Percentiles rank a stretch among this genome's conserved stretches.
Evolutionary conservation across 2,797 vertebrate genomes (phyloP).

Genomic region (Micromesistius poutassou): DNA sequence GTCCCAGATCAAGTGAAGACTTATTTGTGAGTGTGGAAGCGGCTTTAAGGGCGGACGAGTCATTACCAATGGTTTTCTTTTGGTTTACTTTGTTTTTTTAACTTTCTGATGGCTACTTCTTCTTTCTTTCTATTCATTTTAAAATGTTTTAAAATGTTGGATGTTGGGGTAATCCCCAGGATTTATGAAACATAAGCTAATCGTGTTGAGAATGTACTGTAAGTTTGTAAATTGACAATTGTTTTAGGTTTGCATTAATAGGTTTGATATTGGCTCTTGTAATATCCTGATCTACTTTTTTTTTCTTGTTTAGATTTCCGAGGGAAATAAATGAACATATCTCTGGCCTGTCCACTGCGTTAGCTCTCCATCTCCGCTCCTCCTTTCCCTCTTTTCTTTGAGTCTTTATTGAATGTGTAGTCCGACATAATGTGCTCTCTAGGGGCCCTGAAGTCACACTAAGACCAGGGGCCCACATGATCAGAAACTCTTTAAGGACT

Average conservation of each 20-base stretch:
- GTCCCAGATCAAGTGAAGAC: slow-evolving; percentile 42
- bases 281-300: slow-evolving; percentile 62
- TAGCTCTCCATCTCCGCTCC: slow-evolving; percentile 40
- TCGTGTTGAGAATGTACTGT: slow-evolving; percentile 73
- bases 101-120: slow-evolving; percentile 26
- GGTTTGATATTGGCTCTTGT: slow-evolving; percentile 60
- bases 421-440: slow-evolving; percentile 16
- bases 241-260: slow-evolving; percentile 63
- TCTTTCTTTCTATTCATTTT: slow-evolving; percentile 47
- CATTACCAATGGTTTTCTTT: slow-evolving; percentile 48
- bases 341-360: slow-evolving; percentile 33
- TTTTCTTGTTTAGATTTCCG: slow-evolving; percentile 52
- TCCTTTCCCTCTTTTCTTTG: slow-evolving; percentile 48
- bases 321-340: slow-evolving; percentile 61
- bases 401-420: slow-evolving; percentile 49
- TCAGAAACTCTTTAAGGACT: slow-evolving; percentile 52
- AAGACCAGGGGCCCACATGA: slow-evolving; percentile 53
- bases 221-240: slow-evolving; percentile 71
- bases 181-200: slow-evolving; percentile 67
- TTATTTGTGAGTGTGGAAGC: slow-evolving; percentile 13
- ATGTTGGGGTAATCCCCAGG: slow-evolving; percentile 62
- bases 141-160: slow-evolving; percentile 40
- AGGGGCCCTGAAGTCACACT: slow-evolving; percentile 55
- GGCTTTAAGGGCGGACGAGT: slow-evolving; percentile 29
- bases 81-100: slow-evolving; percentile 18